Evolutionary conservation across 2,888 invertebrate species (phyloP), one percentile per base, ranked within the genome.

Genomic region (Nomada lathburiana): DNA sequence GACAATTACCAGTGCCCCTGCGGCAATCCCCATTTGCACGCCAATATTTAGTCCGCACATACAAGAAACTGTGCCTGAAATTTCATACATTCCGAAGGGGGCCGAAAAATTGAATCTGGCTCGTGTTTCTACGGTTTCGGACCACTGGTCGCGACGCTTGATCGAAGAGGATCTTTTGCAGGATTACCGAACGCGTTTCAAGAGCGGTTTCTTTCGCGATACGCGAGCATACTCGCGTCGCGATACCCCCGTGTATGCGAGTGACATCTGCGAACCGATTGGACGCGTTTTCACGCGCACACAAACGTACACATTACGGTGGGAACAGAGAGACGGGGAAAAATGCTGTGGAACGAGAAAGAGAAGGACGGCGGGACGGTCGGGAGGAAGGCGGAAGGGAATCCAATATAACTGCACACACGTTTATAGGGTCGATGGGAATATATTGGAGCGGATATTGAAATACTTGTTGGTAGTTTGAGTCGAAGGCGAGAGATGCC

Each of bases 401-500:
- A 91, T 92, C 90, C 92, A 93, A 93, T 93, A 93, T 93, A 92
- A 91, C 91, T 91, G 92, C 92, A 92, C 92, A 92, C 92, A 92
- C 92, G 92, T 91, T 92, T 91, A 91, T 91, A 90, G 90, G 90
- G 89, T 90, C 90, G 92, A 91, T 91, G 90, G 89, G 91, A 92
- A 92, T 93, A 93, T 93, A 93, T 93, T 92, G 92, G 91, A 91
- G 88, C 91, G 91, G 92, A 92, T 93, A 93, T 93, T 93, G 93
- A 93, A 93, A 93, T 93, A 93, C 93, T 93, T 93, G 92, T 93
- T 92, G 93, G 93, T 92, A 93, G 93, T 93, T 92, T 92, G 91
- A 92, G 91, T 92, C 91, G 91, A 91, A 91, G 90, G 91, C 91
- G 91, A 90, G 91, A 92, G 91, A 93, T 93, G 91, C 92, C 92